A percentile compares a stretch with the other conserved stretches of the same genome.
phyloP scores from a whole-genome alignment of 2,797 vertebrate species.

The Melanotaenia nigrans region DNA sequence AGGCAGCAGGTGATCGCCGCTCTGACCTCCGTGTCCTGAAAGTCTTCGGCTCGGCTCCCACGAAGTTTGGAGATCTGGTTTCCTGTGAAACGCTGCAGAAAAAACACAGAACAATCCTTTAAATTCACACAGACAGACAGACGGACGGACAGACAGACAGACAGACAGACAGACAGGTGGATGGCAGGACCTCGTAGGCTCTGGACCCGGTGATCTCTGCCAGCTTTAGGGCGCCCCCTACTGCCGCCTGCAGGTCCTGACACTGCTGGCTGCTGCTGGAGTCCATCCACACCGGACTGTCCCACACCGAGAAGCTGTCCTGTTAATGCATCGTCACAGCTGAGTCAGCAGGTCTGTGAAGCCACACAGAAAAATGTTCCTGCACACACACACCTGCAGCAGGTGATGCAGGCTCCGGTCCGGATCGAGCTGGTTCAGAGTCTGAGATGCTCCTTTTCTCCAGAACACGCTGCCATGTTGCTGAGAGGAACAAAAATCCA shows the following conservation, averaged over 20 bases:
- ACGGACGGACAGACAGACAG: neutral
- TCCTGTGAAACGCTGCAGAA: conserved; percentile 92
- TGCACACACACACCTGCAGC: conserved; percentile 82
- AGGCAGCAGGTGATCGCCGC: accelerated
- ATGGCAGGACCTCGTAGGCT: conserved; percentile 89
- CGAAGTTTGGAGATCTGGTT: conserved; percentile 94
- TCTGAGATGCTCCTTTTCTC: conserved; percentile 83
- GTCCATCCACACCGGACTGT: conserved; percentile 72
- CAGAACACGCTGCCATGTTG: conserved; percentile 97
- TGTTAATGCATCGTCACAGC: conserved; percentile 4
- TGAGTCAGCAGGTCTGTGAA: neutral
- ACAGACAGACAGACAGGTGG: neutral
- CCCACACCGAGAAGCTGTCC: conserved; percentile 38
- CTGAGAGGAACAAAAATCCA: conserved; percentile 65
- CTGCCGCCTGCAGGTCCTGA: conserved; percentile 79
- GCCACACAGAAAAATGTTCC: neutral
- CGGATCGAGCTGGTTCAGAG: conserved; percentile 78
- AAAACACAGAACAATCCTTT: conserved; percentile 8
- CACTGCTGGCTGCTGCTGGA: conserved; percentile 90
- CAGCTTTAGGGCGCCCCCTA: conserved; percentile 86
- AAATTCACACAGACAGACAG: neutral
- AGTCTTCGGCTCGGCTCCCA: conserved; percentile 81
- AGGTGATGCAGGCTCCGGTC: conserved; percentile 78
- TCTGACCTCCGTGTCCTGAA: conserved; percentile 87
- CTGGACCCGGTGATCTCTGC: conserved; percentile 91